These are phyloP conservation scores for Ginglymostoma cirratum DNA, from an alignment of 2,113 vertebrate genomes.

Conservation along the genomic window DNA sequence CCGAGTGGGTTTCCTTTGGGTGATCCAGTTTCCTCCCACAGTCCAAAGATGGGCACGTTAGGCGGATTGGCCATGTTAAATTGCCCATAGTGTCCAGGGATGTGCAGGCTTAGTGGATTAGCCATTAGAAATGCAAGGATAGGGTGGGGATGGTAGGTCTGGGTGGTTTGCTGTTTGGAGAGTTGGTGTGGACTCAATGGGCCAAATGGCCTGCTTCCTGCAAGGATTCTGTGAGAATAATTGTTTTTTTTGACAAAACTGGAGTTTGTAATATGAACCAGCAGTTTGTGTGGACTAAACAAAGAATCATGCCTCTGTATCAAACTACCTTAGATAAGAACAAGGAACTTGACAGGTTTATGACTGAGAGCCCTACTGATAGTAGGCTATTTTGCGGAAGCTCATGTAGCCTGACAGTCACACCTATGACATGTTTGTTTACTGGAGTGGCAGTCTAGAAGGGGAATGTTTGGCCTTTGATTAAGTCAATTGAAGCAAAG, in stretches of 20 bases:
- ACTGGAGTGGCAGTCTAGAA: neutral
- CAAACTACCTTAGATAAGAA: neutral
- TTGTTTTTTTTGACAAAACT: neutral
- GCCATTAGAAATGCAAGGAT: no score
- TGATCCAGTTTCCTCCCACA: no score
- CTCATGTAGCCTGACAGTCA: neutral
- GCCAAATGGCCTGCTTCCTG: no score
- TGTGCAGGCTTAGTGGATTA: no score
- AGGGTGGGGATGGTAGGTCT: no score
- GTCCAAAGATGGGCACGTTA: no score
- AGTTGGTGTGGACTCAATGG: no score
- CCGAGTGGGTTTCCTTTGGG: no score
- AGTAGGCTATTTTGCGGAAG: neutral
- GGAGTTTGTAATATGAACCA: neutral
- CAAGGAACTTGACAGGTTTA: neutral
- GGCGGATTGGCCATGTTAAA: no score
- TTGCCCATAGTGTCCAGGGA: no score
- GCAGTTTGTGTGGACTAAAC: neutral
- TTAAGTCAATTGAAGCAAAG: neutral
- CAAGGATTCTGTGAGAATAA: no score
- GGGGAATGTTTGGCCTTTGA: neutral
- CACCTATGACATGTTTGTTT: neutral
- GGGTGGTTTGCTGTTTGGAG: no score
- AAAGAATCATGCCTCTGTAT: neutral
- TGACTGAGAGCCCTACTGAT: neutral